Base-by-base conservation (phyloP, 2,888 invertebrate species). In the Trisateles emortualis region DNA sequence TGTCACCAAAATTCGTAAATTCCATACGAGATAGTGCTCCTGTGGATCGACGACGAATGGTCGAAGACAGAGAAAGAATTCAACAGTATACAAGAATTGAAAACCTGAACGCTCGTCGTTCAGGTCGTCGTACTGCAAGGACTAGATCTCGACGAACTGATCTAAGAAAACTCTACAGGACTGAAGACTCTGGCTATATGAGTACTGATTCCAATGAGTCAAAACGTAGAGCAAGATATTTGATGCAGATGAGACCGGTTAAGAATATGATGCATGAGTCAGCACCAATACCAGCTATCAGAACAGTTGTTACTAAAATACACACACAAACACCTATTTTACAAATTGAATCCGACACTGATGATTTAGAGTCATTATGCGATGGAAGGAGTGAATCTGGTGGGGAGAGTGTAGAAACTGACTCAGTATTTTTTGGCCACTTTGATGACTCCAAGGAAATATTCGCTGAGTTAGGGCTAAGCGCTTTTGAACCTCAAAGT, bases 311-410 rank as follows among this genome's bases (percentile, higher is more conserved):
- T 0, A 78, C 70, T 19, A 88, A 86, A 66, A n/a, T n/a, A n/a
- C n/a, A n/a, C n/a, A n/a, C n/a, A n/a, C n/a, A n/a, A n/a, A 64
- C 85, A 0, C 74, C 82, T 10, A 74, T 81, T n/a, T 51, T 83
- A 39, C 86, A 81, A 45, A 80, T 94, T 64, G 87, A 94, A 67
- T 93, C 95, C 54, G 94, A 95, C 67, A 95, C 96, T 60, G 96
- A 95, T 72, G 96, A 96, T 14, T 95, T 96, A 52, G 96, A 97
- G 76, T 96, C 96, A 19, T 89, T 95, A 46, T 95, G 95, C 39
- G 97, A 97, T 68, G 97, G 96, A 8, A 95, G 96, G 62, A 97
- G 97, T 78, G 97, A 97, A 82, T 97, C 97, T 17, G 97, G 97
- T 0, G 97, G 96, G 1, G 97, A 97, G 79, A 97, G 97, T 84